These are phyloP conservation scores for Morelia viridis DNA, from an alignment of 2,797 vertebrate species.

Conservation along the genomic window DNA sequence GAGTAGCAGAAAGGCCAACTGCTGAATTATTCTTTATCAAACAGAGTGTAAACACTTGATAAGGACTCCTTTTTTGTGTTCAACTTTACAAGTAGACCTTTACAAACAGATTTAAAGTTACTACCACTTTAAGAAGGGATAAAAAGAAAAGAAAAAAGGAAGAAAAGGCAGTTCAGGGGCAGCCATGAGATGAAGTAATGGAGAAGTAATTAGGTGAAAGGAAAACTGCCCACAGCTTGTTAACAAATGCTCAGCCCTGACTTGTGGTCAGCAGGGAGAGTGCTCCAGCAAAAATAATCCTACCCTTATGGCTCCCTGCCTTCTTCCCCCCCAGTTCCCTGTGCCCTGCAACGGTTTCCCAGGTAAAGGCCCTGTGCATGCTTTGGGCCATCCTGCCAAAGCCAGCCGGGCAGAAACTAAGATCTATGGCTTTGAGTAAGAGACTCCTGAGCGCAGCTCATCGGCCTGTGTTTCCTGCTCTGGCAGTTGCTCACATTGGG, in stretches of 20 bases:
- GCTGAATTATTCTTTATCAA: not conserved
- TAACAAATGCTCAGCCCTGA: constrained; percentile 13
- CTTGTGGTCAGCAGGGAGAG: constrained; percentile 15
- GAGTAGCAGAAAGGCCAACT: not conserved
- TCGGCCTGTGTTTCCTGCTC: not conserved
- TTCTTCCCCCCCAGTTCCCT: not conserved
- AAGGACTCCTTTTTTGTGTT: not conserved
- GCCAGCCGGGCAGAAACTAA: not conserved
- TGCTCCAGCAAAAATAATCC: constrained; percentile 5
- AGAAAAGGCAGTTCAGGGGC: not conserved
- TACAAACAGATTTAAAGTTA: not conserved
- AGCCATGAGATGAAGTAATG: not conserved
- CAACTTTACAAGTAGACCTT: not conserved
- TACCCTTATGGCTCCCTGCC: constrained; percentile 7
- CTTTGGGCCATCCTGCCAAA: not conserved
- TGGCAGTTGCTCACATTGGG: constrained; percentile 29
- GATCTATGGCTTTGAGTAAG: not conserved
- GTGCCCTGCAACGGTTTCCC: not conserved
- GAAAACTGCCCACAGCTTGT: constrained; percentile 13
- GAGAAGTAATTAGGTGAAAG: constrained; percentile 19
- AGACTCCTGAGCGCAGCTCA: not conserved
- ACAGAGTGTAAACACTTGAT: not conserved
- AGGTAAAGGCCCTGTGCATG: not conserved
- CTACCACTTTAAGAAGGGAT: not conserved
- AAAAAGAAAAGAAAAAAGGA: not conserved